Evolutionary conservation across 2,888 invertebrate species (phyloP), one percentile per base, ranked within the genome.

Genomic region (Cephalotes varians): DNA sequence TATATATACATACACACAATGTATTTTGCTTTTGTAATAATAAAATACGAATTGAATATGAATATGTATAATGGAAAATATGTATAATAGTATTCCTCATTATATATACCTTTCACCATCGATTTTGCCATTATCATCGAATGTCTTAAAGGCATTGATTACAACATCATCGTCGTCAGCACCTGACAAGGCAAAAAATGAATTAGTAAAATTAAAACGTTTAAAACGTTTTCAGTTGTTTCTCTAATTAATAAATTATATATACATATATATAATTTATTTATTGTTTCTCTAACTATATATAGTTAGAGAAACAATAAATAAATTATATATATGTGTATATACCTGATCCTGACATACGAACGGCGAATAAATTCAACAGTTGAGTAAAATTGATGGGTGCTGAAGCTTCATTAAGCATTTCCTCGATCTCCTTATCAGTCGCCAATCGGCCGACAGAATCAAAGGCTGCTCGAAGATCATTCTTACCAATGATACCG

Each of bases 341-440:
- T n/a, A 3, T 85, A 94, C 97, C 97, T 91, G 98, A 98, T 93
- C 98, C 97, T 94, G 98, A 97, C 98, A 98, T 98, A 95, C 98
- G 97, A 95, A 96, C 97, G 94, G 98, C 98, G 96, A 98, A 98
- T 93, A 98, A 96, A 94, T 97, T 98, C 94, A 98, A 96, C 95
- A 98, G 96, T 96, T 98, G 98, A 93, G 98, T 98, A 96, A 98
- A 98, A 96, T 98, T 98, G 96, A 98, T 97, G 95, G 98, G 98
- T 94, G 98, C 98, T 91, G 98, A 96, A 91, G 98, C 97, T 96
- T 98, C 98, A 94, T 96, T 95, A 93, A 98, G 96, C 98, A 98
- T 98, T 93, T 97, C 96, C 92, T 98, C 98, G 93, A 98, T 96
- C 95, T 98, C 98, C 95, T 98, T 98, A 95, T 98, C 98, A 93